These are phyloP conservation scores for Stichodactyla helianthus DNA, from an alignment of 64 coral and sea anemone species.

Conservation along the genomic window DNA sequence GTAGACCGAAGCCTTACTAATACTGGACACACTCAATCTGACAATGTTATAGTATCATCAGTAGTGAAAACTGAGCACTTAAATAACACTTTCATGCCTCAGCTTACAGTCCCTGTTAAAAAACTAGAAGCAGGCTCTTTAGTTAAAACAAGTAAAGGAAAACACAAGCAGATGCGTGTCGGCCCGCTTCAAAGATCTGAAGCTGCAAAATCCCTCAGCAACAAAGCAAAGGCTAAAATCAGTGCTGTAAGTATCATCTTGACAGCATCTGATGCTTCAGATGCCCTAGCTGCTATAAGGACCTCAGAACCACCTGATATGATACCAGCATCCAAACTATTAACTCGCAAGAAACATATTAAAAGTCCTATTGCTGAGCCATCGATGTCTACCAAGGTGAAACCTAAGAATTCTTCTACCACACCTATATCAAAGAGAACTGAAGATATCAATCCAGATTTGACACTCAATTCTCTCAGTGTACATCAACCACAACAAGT, in stretches of 20 bases:
- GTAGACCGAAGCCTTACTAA: conserved; percentile 13
- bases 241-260: conserved; percentile 74
- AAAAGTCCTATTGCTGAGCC: conserved; percentile 38
- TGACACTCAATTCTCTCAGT: conserved; percentile 27
- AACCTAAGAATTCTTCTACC: conserved; percentile 19
- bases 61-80: background rate
- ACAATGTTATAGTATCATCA: background rate
- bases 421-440: conserved; percentile 11
- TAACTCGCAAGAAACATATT: conserved; percentile 55
- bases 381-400: conserved; percentile 30
- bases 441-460: conserved; percentile 26
- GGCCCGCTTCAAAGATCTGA: conserved; percentile 64
- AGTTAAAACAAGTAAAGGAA: conserved; percentile 5
- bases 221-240: conserved; percentile 33
- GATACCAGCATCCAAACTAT: conserved; percentile 46
- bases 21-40: conserved; percentile 38
- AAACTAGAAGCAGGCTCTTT: conserved; percentile 48
- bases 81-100: conserved; percentile 55
- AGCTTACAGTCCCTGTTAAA: conserved; percentile 64
- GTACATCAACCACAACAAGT: background rate
- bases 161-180: conserved; percentile 53
- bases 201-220: conserved; percentile 65
- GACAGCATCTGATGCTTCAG: conserved; percentile 41
- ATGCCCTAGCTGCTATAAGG: conserved; percentile 66
- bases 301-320: conserved; percentile 69